Conservation (phyloP, 2,888 invertebrate genomes). For the Acronicta alni region DNA sequence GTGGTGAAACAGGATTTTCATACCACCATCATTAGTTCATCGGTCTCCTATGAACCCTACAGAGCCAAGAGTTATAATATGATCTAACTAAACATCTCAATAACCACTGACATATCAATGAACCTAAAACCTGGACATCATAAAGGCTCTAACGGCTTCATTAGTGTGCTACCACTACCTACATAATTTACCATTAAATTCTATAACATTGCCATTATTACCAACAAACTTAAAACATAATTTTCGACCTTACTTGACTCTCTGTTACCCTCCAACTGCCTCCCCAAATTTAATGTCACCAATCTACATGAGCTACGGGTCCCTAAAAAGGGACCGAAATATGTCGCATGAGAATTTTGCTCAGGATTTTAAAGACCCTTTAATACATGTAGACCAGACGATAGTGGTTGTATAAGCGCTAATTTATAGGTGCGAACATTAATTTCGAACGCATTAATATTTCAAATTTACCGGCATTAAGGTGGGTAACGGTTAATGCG, state of each 20-base stretch:
- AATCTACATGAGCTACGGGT: constrained; percentile 47
- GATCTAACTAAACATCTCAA: too few species aligned
- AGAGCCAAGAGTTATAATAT: too few species aligned
- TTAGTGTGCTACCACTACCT: too few species aligned
- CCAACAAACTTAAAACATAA: constrained; percentile 45
- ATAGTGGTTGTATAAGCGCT: constrained; percentile 55
- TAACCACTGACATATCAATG: too few species aligned
- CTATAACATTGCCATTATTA: constrained; percentile 36
- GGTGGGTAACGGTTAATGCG: constrained; percentile 52
- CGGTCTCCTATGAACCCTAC: too few species aligned
- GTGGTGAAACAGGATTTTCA: too few species aligned
- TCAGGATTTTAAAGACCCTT: constrained; percentile 57
- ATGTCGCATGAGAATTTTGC: constrained; percentile 59
- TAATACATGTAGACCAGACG: constrained; percentile 55
- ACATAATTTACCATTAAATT: not conserved
- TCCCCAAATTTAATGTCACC: constrained; percentile 52
- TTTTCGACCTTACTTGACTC: constrained; percentile 30
- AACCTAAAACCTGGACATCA: too few species aligned
- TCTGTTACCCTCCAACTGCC: constrained; percentile 27
- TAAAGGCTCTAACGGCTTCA: too few species aligned
- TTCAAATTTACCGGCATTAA: constrained; percentile 46
- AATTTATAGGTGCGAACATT: constrained; percentile 60
- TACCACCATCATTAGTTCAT: too few species aligned
- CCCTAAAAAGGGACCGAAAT: constrained; percentile 58
- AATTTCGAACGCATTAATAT: constrained; percentile 58